phyloP scores from a whole-genome alignment of 2,888 invertebrate genomes.

The Tenthredo notha region DNA sequence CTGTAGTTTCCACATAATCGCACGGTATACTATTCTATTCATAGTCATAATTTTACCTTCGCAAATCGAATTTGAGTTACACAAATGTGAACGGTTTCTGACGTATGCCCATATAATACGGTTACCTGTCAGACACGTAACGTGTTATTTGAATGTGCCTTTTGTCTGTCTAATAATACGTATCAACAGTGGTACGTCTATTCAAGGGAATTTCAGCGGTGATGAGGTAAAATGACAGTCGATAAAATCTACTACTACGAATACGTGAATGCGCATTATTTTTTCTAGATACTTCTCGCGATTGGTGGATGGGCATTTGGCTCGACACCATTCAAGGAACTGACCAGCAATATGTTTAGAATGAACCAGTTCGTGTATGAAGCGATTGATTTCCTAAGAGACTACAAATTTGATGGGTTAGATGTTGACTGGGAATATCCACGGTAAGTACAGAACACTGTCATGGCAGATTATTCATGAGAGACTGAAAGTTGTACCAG shows the following conservation, averaged over 20 bases:
- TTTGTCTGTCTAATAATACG: no score
- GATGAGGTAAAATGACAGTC: background rate
- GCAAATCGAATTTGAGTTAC: no score
- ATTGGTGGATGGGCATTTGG: constrained; percentile 99
- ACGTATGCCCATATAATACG: no score
- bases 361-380: constrained; percentile 98
- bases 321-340: constrained; percentile 95
- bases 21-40: no score
- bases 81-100: no score
- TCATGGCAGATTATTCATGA: background rate
- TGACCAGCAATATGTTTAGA: constrained; percentile 93
- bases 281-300: constrained; percentile 86
- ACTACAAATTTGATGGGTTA: constrained; percentile 94
- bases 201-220: background rate
- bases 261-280: background rate
- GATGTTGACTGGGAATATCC: constrained; percentile 98
- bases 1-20: no score
- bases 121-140: no score
- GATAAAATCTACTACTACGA: background rate
- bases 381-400: constrained; percentile 94
- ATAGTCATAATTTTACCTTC: no score
- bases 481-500: background rate
- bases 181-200: background rate
- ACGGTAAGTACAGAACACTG: constrained; percentile 78
- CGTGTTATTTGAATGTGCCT: no score